Evolutionary conservation across 1,140 invertebrate genomes (phyloP), one percentile per base, ranked within the genome.

Genomic region (Drosophila nannoptera): DNA sequence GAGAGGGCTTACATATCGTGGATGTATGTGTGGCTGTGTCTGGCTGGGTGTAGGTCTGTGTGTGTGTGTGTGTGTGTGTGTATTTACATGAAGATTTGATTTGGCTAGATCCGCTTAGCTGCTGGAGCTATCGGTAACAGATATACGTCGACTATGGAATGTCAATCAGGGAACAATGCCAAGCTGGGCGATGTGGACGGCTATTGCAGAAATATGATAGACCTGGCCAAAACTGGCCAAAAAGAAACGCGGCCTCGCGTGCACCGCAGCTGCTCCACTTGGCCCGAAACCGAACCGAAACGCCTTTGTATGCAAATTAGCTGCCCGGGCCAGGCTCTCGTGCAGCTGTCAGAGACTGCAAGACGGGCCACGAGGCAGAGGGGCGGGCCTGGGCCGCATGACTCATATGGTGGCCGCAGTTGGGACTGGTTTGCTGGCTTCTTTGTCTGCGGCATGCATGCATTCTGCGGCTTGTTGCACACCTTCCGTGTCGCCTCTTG

Each of bases 251-350:
- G 14, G 40, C 7, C 60, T 72, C 45, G 69, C 69, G 60, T 73
- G 65, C 31, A 11, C 32, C 7, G 46, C 69, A 72, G 58, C 56
- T 83, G 78, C 83, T 64, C 43, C 60, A 60, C 60, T 75, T 78
- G 68, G 60, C 63, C 77, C 74, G 69, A 76, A 81, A 77, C 70
- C 22, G 22, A 22, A 22, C 22, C 22, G 22, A 70, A 80, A 71
- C 58, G 70, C 74, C 81, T 77, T 86, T 82, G 81, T 86, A 86
- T 86, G 81, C 82, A 86, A 86, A 86, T 86, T 46, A 86, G 80
- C 58, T 56, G 42, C 31, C 31, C 16, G 12, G 32, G 55, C 58
- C 58, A 38, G 36, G 46, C 42, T 63, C 59, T 31, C 73, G 50
- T 72, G 65, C 40, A 40, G 48, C 54, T 70, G 60, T 67, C 77